phyloP scores from a whole-genome alignment of 2,888 invertebrate species.

The Cistogaster globosa region DNA sequence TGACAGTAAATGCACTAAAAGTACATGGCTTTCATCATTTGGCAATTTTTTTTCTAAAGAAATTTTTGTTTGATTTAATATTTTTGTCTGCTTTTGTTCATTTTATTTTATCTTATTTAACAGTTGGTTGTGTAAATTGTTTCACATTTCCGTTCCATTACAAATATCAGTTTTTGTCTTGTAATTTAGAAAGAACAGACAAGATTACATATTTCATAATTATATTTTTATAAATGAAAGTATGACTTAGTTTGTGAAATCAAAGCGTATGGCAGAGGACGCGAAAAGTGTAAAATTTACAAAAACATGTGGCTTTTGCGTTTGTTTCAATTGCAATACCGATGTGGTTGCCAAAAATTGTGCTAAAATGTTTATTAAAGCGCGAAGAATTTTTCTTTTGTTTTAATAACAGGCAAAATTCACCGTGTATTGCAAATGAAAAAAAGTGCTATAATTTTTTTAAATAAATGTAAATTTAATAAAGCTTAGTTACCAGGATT shows the following conservation, averaged over 20 bases:
- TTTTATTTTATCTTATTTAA: conserved; percentile 14
- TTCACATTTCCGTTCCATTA: conserved; percentile 69
- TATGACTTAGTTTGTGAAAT: conserved; percentile 21
- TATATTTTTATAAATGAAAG: not conserved
- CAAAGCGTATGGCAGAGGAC: not conserved
- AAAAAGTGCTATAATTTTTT: not conserved
- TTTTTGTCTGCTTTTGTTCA: conserved; percentile 13
- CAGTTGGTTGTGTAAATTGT: conserved; percentile 60
- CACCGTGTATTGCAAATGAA: not conserved
- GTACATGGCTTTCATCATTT: conserved; percentile 16
- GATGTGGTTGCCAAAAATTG: conserved; percentile 55
- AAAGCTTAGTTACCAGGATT: too few relatives aligned
- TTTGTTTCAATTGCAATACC: conserved; percentile 15
- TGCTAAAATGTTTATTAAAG: conserved; percentile 38
- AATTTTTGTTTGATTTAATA: not conserved
- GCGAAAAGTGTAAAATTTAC: not conserved
- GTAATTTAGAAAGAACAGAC: conserved; percentile 18
- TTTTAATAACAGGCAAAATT: conserved; percentile 2
- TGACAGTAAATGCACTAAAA: not conserved
- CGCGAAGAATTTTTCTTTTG: not conserved
- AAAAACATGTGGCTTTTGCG: conserved; percentile 6
- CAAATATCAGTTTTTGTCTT: conserved; percentile 25
- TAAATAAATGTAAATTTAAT: too few relatives aligned
- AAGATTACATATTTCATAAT: not conserved
- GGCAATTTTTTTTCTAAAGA: conserved; percentile 8